These are phyloP conservation scores for Pelusios castaneus DNA, from an alignment of 2,113 vertebrate genomes.

Conservation along the genomic window DNA sequence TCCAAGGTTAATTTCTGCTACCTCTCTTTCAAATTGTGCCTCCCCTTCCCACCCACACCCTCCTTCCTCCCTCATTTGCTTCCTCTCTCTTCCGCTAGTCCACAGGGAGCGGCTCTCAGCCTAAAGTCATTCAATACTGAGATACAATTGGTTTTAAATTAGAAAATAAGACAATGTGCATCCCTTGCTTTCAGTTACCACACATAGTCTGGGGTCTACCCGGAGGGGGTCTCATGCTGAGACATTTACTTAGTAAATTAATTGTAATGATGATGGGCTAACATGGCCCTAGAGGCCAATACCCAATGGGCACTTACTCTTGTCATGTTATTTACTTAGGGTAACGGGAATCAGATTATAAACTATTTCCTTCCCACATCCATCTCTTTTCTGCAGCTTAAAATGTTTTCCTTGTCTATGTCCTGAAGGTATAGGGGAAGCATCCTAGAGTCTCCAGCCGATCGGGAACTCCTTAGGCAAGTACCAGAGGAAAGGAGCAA, in stretches of 20 bases:
- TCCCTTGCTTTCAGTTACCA: slow-evolving; percentile 17
- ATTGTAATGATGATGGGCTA: slow-evolving; percentile 62
- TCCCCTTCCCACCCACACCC: not conserved
- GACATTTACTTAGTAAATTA: slow-evolving; percentile 69
- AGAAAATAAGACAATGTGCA: slow-evolving; percentile 63
- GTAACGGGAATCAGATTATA: no score
- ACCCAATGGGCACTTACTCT: slow-evolving; percentile 52
- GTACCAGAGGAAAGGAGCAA: not conserved
- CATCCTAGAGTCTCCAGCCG: not conserved
- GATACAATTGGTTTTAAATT: slow-evolving; percentile 58
- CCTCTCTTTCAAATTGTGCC: slow-evolving; percentile 22
- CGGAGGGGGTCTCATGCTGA: slow-evolving; percentile 46
- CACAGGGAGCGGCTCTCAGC: not conserved
- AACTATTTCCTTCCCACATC: not conserved
- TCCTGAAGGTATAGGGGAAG: not conserved
- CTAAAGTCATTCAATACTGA: not conserved
- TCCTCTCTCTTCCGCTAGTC: not conserved
- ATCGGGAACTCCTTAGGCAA: not conserved
- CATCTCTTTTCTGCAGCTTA: not conserved
- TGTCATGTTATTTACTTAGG: slow-evolving; percentile 24
- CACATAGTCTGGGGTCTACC: slow-evolving; percentile 36
- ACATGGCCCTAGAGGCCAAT: slow-evolving; percentile 61
- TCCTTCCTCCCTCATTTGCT: not conserved
- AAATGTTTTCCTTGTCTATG: not conserved
- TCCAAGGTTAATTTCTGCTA: slow-evolving; percentile 75